Base-by-base conservation (phyloP, 2,888 invertebrate species). In the Athrips mouffetella region DNA sequence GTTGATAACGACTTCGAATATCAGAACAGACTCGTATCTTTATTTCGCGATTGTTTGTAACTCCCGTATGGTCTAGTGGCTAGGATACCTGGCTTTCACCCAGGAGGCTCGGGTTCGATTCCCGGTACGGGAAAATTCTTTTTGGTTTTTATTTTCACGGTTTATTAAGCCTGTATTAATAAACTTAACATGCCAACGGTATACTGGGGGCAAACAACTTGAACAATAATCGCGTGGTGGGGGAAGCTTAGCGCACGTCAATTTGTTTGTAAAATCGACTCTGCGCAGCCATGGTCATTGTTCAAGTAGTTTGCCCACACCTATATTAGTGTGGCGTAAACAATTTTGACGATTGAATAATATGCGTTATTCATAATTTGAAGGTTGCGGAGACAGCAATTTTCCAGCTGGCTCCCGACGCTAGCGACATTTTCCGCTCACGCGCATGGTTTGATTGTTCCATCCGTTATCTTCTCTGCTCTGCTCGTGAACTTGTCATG, bases 31-130 rank as follows among this genome's bases (percentile, higher is more conserved):
- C n/a, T n/a, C 7, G 37, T 29, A 48, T 37, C 23, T 23, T 5
- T 11, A 45, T 46, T 46, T 50, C 27, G 39, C 6, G 2, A 15
- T 1, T n/a, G 0, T 13, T 16, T 1, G 23, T 42, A 69, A 11
- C 63, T 89, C 89, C 89, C 87, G 84, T 89, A 89, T 89, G 89
- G 89, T 91, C 90, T 91, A 91, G 90, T 90, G 90, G 90, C 90
- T 90, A 91, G 90, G 90, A 91, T 91, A 90, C 90, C 90, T 91
- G 90, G 91, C 90, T 91, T 89, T 91, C 91, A 91, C 90, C 90
- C 90, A 91, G 91, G 91, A 91, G 91, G 91, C 91, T 91, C 91
- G 91, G 91, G 91, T 91, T 91, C 91, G 91, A 91, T 91, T 91
- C 91, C 91, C 91, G 91, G 91, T 91, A 91, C 89, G 89, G 90